Conservation (phyloP, 2,797 vertebrate genomes). For the Enteromius thamalakanensis region DNA sequence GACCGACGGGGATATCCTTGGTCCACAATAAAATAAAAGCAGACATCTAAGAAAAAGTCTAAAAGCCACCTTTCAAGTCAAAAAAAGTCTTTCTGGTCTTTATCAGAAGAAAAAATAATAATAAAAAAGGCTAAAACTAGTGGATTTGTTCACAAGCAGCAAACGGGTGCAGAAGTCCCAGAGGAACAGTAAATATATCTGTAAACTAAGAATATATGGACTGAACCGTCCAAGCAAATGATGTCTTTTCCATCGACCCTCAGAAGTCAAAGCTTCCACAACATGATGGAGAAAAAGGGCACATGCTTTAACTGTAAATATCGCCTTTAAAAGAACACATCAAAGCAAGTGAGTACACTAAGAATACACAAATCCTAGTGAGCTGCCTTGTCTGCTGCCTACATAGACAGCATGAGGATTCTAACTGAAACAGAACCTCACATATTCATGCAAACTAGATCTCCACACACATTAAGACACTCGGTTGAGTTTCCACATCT, state of each 20-base stretch:
- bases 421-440: not conserved
- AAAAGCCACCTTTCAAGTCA: not conserved
- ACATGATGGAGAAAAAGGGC: constrained; percentile 1
- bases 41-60: not conserved
- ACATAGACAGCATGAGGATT: not conserved
- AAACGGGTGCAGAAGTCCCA: not conserved
- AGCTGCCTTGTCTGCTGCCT: not conserved
- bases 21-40: fast-evolving
- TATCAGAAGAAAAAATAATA: not conserved
- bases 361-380: not conserved
- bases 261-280: constrained; percentile 8
- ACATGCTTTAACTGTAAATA: not conserved
- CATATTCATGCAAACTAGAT: no score
- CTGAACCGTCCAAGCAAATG: constrained; percentile 27
- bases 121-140: not conserved
- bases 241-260: constrained; percentile 45
- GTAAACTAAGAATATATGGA: constrained; percentile 37
- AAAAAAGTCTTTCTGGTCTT: not conserved
- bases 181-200: constrained; percentile 37
- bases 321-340: not conserved
- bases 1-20: not conserved
- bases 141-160: not conserved
- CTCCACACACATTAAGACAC: no score
- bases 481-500: not conserved
- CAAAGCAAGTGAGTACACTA: not conserved